Conservation (phyloP, 37 sponge, comb jelly and placozoan genomes). For the Beroe forskalii region DNA sequence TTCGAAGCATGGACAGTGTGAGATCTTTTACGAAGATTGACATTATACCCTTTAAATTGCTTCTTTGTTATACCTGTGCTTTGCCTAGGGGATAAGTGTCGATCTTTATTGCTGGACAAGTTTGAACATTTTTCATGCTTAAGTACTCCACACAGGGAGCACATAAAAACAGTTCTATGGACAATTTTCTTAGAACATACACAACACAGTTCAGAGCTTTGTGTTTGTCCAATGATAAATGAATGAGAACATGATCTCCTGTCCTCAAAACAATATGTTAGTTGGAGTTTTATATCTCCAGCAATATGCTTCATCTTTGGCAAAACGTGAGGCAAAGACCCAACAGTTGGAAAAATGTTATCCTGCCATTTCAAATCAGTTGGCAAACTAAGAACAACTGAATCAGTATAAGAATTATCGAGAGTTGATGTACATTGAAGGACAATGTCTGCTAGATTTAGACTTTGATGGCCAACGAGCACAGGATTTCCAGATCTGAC, state of each 20-base stretch:
- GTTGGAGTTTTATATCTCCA: constrained; percentile 29
- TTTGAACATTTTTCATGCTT: neutral
- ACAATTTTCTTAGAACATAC: neutral
- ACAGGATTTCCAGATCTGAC: neutral
- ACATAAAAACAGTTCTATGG: neutral
- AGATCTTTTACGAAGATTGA: neutral
- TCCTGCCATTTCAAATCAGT: constrained; percentile 60
- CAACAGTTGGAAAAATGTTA: neutral
- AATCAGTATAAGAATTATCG: neutral
- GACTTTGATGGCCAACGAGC: neutral
- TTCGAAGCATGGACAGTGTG: neutral
- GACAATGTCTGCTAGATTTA: neutral
- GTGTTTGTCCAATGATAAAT: neutral
- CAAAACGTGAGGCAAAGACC: neutral
- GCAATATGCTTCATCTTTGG: constrained; percentile 55
- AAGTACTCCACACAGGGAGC: neutral
- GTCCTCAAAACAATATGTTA: neutral
- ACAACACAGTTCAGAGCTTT: neutral
- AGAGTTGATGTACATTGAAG: constrained; percentile 22
- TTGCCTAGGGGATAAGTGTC: neutral
- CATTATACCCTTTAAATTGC: neutral
- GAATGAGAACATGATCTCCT: neutral
- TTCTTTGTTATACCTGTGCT: neutral
- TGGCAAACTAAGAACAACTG: neutral
- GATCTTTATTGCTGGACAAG: neutral